Conservation (phyloP, 2,797 vertebrate species). For the Nannoperca obscura region DNA sequence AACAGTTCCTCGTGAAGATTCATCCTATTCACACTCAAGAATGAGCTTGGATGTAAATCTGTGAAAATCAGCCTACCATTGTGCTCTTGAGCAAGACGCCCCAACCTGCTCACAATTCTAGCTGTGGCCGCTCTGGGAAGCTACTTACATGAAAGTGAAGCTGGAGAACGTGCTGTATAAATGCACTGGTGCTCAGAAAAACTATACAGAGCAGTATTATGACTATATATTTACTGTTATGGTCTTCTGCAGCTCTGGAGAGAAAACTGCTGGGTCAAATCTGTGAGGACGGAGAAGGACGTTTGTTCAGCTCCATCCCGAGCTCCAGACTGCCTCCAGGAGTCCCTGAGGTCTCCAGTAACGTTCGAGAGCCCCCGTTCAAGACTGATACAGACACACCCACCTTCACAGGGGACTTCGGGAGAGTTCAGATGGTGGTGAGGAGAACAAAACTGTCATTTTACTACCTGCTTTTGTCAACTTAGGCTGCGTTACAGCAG, state of each 20-base stretch:
- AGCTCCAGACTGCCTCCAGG: conserved; percentile 70
- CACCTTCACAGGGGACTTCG: conserved; percentile 63
- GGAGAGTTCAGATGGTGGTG: conserved; percentile 69
- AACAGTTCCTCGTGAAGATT: no score
- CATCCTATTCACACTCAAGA: no score
- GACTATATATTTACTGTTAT: neutral
- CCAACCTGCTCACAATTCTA: neutral
- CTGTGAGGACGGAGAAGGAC: conserved; percentile 81
- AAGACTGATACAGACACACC: conserved; percentile 63
- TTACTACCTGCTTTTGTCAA: no score
- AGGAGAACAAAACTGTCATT: conserved; percentile 14
- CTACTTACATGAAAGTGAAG: rapidly evolving
- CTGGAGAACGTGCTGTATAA: neutral
- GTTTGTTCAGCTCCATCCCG: conserved; percentile 74
- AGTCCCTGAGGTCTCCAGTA: conserved; percentile 49
- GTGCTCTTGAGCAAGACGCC: neutral
- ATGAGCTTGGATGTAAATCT: neutral
- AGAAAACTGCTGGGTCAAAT: conserved; percentile 85
- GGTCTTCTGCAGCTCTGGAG: conserved; percentile 82
- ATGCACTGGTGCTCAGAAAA: no score
- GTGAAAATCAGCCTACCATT: neutral
- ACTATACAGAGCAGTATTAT: neutral
- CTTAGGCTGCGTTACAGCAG: neutral
- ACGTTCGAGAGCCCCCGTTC: conserved; percentile 44
- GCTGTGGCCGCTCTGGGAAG: neutral